Evolutionary conservation across 2,888 invertebrate genomes (phyloP).

Genomic region (Dicyrtomina minuta): DNA sequence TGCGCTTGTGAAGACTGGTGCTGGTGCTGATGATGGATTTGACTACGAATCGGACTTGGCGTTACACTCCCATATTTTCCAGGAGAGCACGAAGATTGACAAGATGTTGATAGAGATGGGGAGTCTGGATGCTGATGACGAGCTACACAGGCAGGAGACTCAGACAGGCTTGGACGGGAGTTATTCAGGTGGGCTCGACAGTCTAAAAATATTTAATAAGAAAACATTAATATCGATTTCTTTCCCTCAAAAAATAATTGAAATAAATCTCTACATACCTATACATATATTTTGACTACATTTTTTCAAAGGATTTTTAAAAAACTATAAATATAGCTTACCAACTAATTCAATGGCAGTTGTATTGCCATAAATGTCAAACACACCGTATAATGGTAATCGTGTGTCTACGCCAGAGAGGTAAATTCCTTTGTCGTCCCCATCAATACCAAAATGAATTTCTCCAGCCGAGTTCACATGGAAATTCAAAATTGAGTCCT

Average conservation of each 20-base stretch:
- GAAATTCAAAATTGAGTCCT: conserved; percentile 83
- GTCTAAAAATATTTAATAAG: conserved; percentile 32
- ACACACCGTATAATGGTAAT: conserved; percentile 83
- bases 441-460: conserved; percentile 91
- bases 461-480: conserved; percentile 89
- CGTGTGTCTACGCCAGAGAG: conserved; percentile 71
- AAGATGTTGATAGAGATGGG: not conserved
- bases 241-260: not conserved
- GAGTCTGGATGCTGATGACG: not conserved
- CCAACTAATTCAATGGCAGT: conserved; percentile 84
- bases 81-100: not conserved
- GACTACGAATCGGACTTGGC: not conserved
- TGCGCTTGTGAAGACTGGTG: not conserved
- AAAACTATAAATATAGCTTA: conserved; percentile 37
- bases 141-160: not conserved
- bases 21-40: no score
- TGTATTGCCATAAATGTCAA: conserved; percentile 97
- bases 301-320: not conserved
- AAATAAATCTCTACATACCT: no score
- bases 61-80: not conserved
- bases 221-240: conserved; percentile 6
- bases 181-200: conserved; percentile 65
- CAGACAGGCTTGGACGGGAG: conserved; percentile 56
- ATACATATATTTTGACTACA: no score
- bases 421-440: conserved; percentile 88